Evolutionary conservation across 2,888 invertebrate genomes (phyloP).

Genomic region (Cosmorhoe ocellata): DNA sequence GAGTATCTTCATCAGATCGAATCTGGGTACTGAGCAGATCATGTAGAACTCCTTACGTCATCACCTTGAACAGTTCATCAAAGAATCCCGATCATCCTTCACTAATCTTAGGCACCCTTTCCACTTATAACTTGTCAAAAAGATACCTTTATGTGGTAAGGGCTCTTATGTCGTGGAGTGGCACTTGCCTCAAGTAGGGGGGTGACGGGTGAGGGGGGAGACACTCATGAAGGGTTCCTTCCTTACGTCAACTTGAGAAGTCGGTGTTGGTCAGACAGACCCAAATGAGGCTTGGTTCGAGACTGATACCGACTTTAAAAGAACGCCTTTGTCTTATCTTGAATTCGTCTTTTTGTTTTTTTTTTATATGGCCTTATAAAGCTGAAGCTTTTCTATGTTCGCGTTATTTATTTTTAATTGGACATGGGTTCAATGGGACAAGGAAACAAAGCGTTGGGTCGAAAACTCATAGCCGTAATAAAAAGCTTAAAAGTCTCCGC

Average conservation of each 20-base stretch:
- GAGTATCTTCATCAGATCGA: no score
- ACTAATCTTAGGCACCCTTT: slow-evolving; percentile 49
- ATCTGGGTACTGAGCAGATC: no score
- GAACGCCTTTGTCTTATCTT: slow-evolving; percentile 54
- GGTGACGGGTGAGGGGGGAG: slow-evolving; percentile 30
- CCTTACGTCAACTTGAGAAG: slow-evolving; percentile 72
- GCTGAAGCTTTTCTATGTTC: no score
- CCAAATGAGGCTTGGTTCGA: slow-evolving; percentile 62
- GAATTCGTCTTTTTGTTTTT: slow-evolving; percentile 13
- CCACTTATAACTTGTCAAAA: slow-evolving; percentile 55
- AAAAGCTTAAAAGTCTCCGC: no score
- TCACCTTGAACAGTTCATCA: slow-evolving; percentile 17
- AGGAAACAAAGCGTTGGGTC: no score
- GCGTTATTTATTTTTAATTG: no score
- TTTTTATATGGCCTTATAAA: slow-evolving; percentile 3
- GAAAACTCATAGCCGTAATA: no score
- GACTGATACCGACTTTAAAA: slow-evolving; percentile 74
- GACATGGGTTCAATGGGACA: no score
- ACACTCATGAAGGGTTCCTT: slow-evolving; percentile 54
- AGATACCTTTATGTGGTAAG: slow-evolving; percentile 62
- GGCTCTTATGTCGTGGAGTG: slow-evolving; percentile 37
- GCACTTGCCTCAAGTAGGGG: slow-evolving; percentile 48
- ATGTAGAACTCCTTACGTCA: background rate
- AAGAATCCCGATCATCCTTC: slow-evolving; percentile 22
- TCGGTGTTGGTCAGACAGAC: slow-evolving; percentile 62